A percentile compares a stretch with the other conserved stretches of the same genome.
Conservation (phyloP, 92 coral and sea anemone genomes). For the Meandrina meandrites region DNA sequence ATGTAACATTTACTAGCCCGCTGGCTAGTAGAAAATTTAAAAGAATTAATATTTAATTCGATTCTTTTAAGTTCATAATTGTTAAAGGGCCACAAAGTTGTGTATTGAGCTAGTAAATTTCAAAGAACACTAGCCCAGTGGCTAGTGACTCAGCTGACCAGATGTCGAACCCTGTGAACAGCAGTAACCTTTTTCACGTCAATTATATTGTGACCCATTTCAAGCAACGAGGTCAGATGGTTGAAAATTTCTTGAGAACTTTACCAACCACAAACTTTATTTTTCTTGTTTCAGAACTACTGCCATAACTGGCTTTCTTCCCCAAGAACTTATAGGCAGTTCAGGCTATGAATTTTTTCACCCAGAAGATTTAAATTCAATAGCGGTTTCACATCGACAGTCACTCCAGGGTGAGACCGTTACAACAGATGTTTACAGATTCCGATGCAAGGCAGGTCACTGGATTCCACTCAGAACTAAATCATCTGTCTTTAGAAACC, state of each 20-base stretch:
- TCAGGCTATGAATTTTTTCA: conserved; percentile 84
- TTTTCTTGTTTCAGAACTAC: conserved; percentile 58
- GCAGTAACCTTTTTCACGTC: too few relatives aligned
- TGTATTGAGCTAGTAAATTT: too few relatives aligned
- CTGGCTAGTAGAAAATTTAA: too few relatives aligned
- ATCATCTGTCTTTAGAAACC: conserved; percentile 79
- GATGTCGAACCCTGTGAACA: too few relatives aligned
- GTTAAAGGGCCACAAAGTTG: too few relatives aligned
- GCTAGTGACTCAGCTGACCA: too few relatives aligned
- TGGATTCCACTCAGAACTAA: conserved; percentile 67
- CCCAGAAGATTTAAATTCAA: conserved; percentile 66
- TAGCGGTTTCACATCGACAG: conserved; percentile 67
- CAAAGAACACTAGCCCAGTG: too few relatives aligned
- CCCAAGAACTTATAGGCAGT: conserved; percentile 82
- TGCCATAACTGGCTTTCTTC: conserved; percentile 77
- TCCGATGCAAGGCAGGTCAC: conserved; percentile 88
- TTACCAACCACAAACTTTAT: background rate
- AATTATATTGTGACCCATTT: too few relatives aligned
- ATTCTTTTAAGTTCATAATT: too few relatives aligned
- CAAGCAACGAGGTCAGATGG: too few relatives aligned
- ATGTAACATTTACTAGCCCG: too few relatives aligned
- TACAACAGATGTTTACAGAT: conserved; percentile 45
- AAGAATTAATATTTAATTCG: too few relatives aligned
- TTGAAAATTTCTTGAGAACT: background rate
- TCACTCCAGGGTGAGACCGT: conserved; percentile 47